Conservation (phyloP, 2,888 invertebrate genomes). For the Erebia aethiops region DNA sequence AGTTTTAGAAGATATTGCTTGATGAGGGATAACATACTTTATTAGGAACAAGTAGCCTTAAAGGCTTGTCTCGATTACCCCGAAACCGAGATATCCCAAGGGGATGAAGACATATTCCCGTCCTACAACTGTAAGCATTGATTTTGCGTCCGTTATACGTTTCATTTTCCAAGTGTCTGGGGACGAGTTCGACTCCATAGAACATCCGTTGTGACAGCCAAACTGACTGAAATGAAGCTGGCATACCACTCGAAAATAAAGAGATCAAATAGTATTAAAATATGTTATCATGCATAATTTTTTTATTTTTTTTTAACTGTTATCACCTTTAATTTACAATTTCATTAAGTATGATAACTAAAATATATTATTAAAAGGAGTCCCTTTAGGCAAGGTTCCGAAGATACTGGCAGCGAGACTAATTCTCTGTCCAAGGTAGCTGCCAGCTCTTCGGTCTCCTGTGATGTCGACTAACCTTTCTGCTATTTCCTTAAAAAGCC, state of each 20-base stretch:
- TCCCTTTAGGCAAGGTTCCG: too few species aligned
- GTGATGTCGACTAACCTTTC: too few species aligned
- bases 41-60: slow-evolving; percentile 10
- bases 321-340: too few species aligned
- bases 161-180: slow-evolving; percentile 8
- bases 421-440: too few species aligned
- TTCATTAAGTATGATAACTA: too few species aligned
- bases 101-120: slow-evolving; percentile 1
- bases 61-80: not conserved
- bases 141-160: slow-evolving; percentile 3
- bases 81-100: slow-evolving; percentile 1
- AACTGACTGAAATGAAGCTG: slow-evolving; percentile 6
- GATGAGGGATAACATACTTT: not conserved
- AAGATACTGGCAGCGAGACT: too few species aligned
- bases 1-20: not conserved
- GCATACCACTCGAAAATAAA: slow-evolving; percentile 2
- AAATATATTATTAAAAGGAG: too few species aligned
- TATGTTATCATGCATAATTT: not conserved
- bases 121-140: not conserved
- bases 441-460: too few species aligned
- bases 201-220: not conserved
- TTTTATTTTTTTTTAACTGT: too few species aligned
- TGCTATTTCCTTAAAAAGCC: too few species aligned
- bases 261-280: not conserved
- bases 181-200: not conserved